Base-by-base conservation (phyloP, 2,113 vertebrate species). In the Neofelis nebulosa region DNA sequence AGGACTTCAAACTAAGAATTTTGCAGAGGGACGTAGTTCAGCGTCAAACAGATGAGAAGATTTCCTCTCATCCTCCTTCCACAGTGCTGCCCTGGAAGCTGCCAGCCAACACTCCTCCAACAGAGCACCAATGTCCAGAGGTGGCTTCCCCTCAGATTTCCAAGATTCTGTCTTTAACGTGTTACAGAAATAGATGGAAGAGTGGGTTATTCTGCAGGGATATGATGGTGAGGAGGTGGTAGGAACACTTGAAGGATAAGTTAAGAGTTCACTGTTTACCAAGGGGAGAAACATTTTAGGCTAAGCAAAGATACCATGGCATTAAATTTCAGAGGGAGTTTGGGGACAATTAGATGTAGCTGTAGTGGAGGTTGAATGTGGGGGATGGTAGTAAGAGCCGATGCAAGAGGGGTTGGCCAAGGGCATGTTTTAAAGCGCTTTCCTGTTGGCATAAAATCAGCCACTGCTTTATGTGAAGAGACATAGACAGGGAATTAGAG, bases 391-490 rank as follows among this genome's bases (percentile, higher is more conserved):
- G 33, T 76, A 89, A 86, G 29, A 94, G 76, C 5, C 63, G 27
- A 96, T 89, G 74, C 27, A 91, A 91, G 63, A 93, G 69, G n/a
- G 52, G 63, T 84, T 94, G 69, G 14, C 94, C 65, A 36, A 94
- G 96, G 84, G 96, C 90, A 96, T 18, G 41, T 79, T 90, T 29
- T 83, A 65, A 90, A 96, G 66, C 50, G 29, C 41, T 95, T 94
- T 97, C 61, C 38, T 89, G 89, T 89, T 85, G 93, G 93, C 85
- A 91, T 91, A 86, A 96, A 93, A 95, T 86, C 97, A 97, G 65
- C 45, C 83, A 95, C 15, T 55, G 41, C 27, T 97, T 97, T 97
- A 95, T 96, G 96, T 94, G 71, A 76, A 91, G 79, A 97, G 66
- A 96, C 50, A 33, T 85, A 89, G 69, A 68, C 18, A 14, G 36